Conservation (phyloP, 2,797 vertebrate genomes). For the Calcarius lapponicus region DNA sequence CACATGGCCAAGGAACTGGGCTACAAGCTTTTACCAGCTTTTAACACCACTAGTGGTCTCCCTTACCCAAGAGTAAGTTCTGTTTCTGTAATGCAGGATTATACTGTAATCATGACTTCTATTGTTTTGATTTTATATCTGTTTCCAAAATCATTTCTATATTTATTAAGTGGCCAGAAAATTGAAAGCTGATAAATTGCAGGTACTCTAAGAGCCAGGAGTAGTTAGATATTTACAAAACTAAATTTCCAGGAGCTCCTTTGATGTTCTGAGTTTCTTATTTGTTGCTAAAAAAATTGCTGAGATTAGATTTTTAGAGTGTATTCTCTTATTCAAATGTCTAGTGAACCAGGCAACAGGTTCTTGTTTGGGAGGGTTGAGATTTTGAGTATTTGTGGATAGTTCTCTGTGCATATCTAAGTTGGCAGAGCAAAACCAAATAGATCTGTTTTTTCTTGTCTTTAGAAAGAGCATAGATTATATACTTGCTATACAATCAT, state of each 20-base stretch:
- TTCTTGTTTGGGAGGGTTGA: background rate
- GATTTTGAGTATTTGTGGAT: background rate
- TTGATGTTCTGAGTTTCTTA: background rate
- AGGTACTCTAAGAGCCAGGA: background rate
- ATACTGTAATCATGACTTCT: background rate
- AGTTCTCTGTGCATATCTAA: background rate
- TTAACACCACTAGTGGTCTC: constrained; percentile 98
- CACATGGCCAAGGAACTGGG: constrained; percentile 97
- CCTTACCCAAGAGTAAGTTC: constrained; percentile 94
- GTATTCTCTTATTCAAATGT: background rate
- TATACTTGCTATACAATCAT: background rate
- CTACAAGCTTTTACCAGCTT: constrained; percentile 92
- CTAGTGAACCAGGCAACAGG: background rate
- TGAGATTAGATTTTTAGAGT: background rate
- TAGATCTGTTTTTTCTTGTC: background rate
- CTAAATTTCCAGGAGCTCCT: background rate
- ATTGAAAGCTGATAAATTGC: background rate
- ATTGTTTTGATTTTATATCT: background rate
- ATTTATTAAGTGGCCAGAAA: background rate
- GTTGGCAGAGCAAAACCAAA: background rate
- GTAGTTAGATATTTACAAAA: background rate
- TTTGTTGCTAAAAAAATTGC: background rate
- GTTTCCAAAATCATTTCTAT: background rate
- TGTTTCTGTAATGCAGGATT: background rate
- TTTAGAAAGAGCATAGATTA: background rate